These are phyloP conservation scores for Lordiphosa clarofinis DNA, from an alignment of 1,140 invertebrate genomes.

Conservation along the genomic window DNA sequence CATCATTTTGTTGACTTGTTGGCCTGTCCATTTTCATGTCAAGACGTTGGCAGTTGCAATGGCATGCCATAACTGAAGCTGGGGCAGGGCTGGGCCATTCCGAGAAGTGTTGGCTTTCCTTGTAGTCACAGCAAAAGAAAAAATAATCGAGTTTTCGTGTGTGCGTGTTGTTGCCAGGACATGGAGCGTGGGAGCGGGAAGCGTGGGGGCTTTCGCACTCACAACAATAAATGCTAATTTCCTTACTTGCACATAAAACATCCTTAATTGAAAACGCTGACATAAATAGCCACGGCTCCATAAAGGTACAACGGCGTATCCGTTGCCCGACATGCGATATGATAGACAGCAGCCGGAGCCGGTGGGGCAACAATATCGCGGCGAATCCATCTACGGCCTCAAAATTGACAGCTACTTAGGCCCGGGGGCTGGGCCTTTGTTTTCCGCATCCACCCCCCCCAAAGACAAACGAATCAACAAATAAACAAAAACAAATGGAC, in stretches of 20 bases:
- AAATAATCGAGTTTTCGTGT: slow-evolving; percentile 54
- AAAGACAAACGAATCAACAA: slow-evolving; percentile 58
- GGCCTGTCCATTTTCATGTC: slow-evolving; percentile 15
- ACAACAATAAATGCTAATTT: slow-evolving; percentile 75
- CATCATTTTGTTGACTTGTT: slow-evolving; percentile 14
- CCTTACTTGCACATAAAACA: slow-evolving; percentile 60
- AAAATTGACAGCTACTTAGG: slow-evolving; percentile 71
- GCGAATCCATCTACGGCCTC: slow-evolving; percentile 16
- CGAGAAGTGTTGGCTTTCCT: too few relatives aligned
- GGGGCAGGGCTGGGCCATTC: slow-evolving; percentile 3
- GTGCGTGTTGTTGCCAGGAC: too few relatives aligned
- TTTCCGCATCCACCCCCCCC: slow-evolving; percentile 24
- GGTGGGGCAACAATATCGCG: background rate
- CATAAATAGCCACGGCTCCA: slow-evolving; percentile 43
- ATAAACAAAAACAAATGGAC: slow-evolving; percentile 55
- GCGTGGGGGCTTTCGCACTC: slow-evolving; percentile 23
- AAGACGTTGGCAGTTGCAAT: slow-evolving; percentile 15
- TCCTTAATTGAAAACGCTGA: slow-evolving; percentile 67
- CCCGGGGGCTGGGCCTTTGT: slow-evolving; percentile 4
- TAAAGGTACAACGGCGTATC: slow-evolving; percentile 1
- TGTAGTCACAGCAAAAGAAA: slow-evolving; percentile 4
- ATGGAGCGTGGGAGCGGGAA: too few relatives aligned
- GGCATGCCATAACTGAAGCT: slow-evolving; percentile 41
- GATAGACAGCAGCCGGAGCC: slow-evolving; percentile 15
- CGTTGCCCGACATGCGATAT: slow-evolving; percentile 6